Conservation (phyloP, 2,113 vertebrate genomes). For the Erpornis zantholeuca region DNA sequence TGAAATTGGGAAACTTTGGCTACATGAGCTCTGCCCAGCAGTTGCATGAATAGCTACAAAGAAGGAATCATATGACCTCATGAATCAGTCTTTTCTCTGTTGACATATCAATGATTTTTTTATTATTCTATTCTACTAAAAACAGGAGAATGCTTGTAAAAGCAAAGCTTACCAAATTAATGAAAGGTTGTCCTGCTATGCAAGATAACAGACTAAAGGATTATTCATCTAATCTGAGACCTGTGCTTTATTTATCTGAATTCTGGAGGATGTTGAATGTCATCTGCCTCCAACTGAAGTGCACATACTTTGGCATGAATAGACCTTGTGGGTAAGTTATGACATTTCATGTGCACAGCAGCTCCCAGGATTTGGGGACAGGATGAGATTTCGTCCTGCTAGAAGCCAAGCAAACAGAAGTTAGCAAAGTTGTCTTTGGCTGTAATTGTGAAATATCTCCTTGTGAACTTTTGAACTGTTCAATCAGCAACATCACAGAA, state of each 20-base stretch:
- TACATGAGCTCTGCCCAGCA: not conserved
- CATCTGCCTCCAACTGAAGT: conserved; percentile 1
- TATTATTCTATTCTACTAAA: conserved; percentile 34
- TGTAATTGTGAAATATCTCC: not conserved
- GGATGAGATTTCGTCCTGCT: conserved; percentile 13
- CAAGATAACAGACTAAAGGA: conserved; percentile 3
- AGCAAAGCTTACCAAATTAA: conserved; percentile 17
- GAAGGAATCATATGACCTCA: not conserved
- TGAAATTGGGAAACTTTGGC: not conserved
- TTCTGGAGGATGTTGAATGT: not conserved
- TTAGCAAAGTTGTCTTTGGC: conserved; percentile 28
- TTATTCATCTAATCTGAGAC: conserved; percentile 7
- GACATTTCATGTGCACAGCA: not conserved
- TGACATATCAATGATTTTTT: not conserved
- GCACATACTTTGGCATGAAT: not conserved
- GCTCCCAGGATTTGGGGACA: not conserved
- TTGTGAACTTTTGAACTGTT: conserved; percentile 41
- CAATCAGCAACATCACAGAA: not conserved
- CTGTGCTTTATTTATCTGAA: conserved; percentile 29
- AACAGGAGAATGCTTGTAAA: conserved; percentile 5
- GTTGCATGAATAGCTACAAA: not conserved
- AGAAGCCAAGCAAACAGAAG: conserved; percentile 25
- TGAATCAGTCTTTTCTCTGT: conserved; percentile 4
- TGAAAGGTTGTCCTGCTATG: not conserved
- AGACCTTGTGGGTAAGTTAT: not conserved